Base-by-base conservation (phyloP, 1,140 invertebrate species). In the Drosophila parvula region DNA sequence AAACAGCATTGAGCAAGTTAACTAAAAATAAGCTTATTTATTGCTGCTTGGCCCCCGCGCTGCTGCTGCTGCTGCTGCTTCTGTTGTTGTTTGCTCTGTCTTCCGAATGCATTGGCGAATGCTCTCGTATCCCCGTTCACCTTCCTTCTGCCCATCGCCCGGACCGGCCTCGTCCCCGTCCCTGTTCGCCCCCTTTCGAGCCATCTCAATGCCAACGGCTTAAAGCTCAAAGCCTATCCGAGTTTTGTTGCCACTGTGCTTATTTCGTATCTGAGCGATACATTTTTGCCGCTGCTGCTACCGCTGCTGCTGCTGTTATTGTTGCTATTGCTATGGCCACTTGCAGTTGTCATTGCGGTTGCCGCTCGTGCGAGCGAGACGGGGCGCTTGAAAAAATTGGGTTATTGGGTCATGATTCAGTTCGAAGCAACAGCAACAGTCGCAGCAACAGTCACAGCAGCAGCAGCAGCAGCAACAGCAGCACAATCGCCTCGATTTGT, bases 361-460 rank as follows among this genome's bases (percentile, higher is more conserved):
- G 70, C 62, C 38, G 78, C 38, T 48, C 34, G 79, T 38, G 80
- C 43, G 51, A 84, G 73, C 57, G 81, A 79, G 81, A 73, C 62
- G 47, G 74, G 41, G 55, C 61, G 60, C 58, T 78, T 62, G 78
- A 62, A 79, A 89, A 89, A 88, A 89, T 88, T 88, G 55, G 84
- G 84, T 88, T 88, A 88, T 84, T 88, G 85, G 84, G 84, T 88
- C 84, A 88, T 88, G 84, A 88, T 88, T 88, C 84, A 88, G 84
- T 88, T 88, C 78, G 84, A 89, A 81, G 84, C 83, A 89, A 74
- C 62, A 58, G 73, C 75, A 58, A 45, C 51, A 67, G 61, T 41
- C 11, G 16, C 64, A 40, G 16, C 75, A 58, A 45, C 51, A 67
- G 61, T 41, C 11, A 10, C 64, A 40, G 16, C 22, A 1, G 22